Base-by-base conservation (phyloP, 2,113 vertebrate species). In the Pomatostomus ruficeps region DNA sequence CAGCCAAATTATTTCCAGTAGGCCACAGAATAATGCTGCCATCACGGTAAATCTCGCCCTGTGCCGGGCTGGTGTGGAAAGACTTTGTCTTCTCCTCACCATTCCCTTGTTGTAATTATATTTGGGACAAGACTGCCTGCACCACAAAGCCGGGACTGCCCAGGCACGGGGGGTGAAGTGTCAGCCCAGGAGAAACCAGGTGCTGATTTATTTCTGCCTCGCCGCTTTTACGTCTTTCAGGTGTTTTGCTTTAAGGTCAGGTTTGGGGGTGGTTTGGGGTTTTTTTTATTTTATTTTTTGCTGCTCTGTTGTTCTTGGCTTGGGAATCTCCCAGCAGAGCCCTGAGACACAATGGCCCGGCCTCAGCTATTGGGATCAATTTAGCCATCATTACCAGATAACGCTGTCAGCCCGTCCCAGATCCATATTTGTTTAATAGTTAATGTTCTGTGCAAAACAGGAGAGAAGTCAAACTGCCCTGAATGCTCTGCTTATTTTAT, bases 401-500 rank as follows among this genome's bases (percentile, higher is more conserved):
- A 97, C 93, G 22, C 97, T 95, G 97, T 93, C 96, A 96, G 95
- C 83, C n/a, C 66, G 2, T 38, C 67, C 9, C 36, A 95, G 91
- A 82, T 95, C 91, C 96, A 29, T 98, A 97, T 98, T 99, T 98
- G 98, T 98, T 98, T 98, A 98, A 98, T 98, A 98, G 98, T 99
- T 97, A 98, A 98, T 97, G 97, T 98, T 98, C 98, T 98, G 97
- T 96, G 85, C 93, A 71, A 93, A 97, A 97, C 51, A 75, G 91
- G 93, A 92, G 65, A 92, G 76, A 92, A 98, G 93, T 96, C 95
- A 74, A 96, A 96, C 96, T 95, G 96, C 86, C 97, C 97, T 98
- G 98, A 98, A 98, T 97, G 98, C 98, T 98, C 96, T 98, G 98
- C 98, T 98, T 98, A 98, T 98, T 99, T 98, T 98, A 98, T 98